Conservation (phyloP, 1,140 invertebrate species). For the Bathynomus jamesi region DNA sequence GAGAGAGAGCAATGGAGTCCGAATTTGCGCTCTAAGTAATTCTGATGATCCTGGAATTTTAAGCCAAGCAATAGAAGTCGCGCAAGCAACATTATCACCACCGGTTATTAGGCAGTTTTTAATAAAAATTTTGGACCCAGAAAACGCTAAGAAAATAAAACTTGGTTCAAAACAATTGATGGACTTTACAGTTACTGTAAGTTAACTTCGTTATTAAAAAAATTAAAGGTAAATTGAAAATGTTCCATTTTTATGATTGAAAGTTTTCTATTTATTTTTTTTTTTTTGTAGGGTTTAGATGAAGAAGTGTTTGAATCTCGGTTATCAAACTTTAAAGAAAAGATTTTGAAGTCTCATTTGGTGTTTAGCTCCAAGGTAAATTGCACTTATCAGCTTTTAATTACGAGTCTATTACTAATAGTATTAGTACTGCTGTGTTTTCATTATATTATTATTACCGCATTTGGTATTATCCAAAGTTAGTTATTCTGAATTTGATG, state of each 20-base stretch:
- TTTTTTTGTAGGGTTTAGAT: constrained; percentile 46
- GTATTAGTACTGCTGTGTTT: too few relatives aligned
- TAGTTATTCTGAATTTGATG: too few relatives aligned
- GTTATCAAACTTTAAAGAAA: constrained; percentile 33
- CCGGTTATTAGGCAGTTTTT: constrained; percentile 57
- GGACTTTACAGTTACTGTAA: constrained; percentile 42
- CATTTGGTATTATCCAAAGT: too few relatives aligned
- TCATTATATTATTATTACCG: too few relatives aligned
- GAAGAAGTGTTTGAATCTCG: constrained; percentile 37
- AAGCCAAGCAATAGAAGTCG: constrained; percentile 45
- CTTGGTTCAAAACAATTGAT: constrained; percentile 42
- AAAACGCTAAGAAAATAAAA: constrained; percentile 43
- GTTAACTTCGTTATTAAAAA: too few relatives aligned
- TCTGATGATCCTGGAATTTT: constrained; percentile 3
- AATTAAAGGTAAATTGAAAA: too few relatives aligned
- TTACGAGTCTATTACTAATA: too few relatives aligned
- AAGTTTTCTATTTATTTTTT: neutral
- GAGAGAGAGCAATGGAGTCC: constrained; percentile 41
- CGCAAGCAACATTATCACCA: constrained; percentile 50
- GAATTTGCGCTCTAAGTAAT: constrained; percentile 40
- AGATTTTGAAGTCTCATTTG: constrained; percentile 28
- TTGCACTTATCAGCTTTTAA: too few relatives aligned
- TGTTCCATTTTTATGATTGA: too few relatives aligned
- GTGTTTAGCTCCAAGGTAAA: constrained; percentile 29
- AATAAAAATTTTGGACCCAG: constrained; percentile 57